Evolutionary conservation across 1,140 invertebrate genomes (phyloP), one percentile per base, ranked within the genome.

Genomic region (Euborellia annulipes): DNA sequence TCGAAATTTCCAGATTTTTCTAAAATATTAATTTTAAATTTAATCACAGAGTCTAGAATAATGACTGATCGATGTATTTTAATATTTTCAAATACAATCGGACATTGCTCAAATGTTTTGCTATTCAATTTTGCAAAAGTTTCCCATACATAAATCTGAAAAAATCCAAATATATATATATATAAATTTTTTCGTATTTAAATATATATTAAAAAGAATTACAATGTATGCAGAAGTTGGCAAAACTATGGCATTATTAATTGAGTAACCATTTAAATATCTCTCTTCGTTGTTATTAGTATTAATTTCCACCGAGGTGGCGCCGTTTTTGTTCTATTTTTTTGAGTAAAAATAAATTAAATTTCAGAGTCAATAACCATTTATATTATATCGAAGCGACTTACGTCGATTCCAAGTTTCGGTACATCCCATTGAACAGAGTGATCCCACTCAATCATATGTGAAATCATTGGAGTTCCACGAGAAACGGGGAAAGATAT

Each of bases 191-290:
- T n/a, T n/a, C n/a, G n/a, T n/a, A n/a, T n/a, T 14, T 9, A 9
- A n/a, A 9, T 34, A 34, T 34, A 34, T 9, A n/a, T 9, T 34
- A 34, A 9, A 9, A 9, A 43, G 36, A 56, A 62, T 62, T 58
- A 77, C 76, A 64, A 98, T 68, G 58, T 97, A 96, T 8, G 91
- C 93, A 36, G 93, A 96, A 38, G 91, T 92, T 11, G 94, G 94
- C 67, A 90, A 97, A 2, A 98, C 64, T 21, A 94, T 71, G 58
- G 92, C 73, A 11, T 91, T 93, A 66, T 98, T 92, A 56, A 98
- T 94, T n/a, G 73, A 73, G 60, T 98, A 93, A 16, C 91, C 93
- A 23, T 73, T 62, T 37, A 88, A 67, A 64, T 79, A 93, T 32
- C 77, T 65, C 59, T 94, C 81, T 7, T 77, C 73, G 46, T 77